Evolutionary conservation across 2,797 vertebrate genomes (phyloP), one percentile per base, ranked within the genome.

Genomic region (Clarias platycephalus): DNA sequence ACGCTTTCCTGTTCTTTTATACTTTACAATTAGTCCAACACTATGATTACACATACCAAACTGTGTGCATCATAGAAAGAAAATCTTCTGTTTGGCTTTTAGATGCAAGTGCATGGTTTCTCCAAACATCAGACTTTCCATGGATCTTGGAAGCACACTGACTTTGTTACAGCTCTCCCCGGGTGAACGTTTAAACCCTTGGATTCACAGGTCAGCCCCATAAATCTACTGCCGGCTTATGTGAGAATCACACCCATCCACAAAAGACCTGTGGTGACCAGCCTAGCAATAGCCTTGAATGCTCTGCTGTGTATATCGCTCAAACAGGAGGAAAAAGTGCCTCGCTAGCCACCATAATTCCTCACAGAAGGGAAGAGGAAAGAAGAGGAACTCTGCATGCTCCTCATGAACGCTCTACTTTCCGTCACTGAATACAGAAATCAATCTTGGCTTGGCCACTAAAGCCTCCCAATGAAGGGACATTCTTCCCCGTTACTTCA

Each of bases 401-500:
- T 95, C 93, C 96, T 97, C 97, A 98, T 97, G 97, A 96, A 95
- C 91, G 93, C 94, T 96, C 96, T 93, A 95, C 95, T 97, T 97
- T 96, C 94, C 92, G 92, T 91, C 88, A 91, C 81, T 98, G 96
- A 99, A 98, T 97, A 90, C 95, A 95, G 95, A 95, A 96, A 97
- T 96, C 96, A 95, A 95, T 95, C 96, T 96, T 95, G 93, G 95
- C 93, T 91, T 87, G 87, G 88, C 91, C 92, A 93, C 91, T 95
- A 95, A 96, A 97, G 95, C 94, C 93, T 93, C 1, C 75, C 94
- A 95, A 91, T 95, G 95, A 95, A 96, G 94, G 94, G 93, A 95
- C 92, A 95, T 95, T 95, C 96, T 96, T 95, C 93, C 90, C 91
- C 91, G 92, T 94, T 92, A 94, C 96, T 96, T 96, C 90, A 94